Percentiles rank a stretch among this genome's conserved stretches.
These are phyloP conservation scores for Scolanthus callimorphus DNA, from an alignment of 92 coral and sea anemone genomes.

Conservation along the genomic window DNA sequence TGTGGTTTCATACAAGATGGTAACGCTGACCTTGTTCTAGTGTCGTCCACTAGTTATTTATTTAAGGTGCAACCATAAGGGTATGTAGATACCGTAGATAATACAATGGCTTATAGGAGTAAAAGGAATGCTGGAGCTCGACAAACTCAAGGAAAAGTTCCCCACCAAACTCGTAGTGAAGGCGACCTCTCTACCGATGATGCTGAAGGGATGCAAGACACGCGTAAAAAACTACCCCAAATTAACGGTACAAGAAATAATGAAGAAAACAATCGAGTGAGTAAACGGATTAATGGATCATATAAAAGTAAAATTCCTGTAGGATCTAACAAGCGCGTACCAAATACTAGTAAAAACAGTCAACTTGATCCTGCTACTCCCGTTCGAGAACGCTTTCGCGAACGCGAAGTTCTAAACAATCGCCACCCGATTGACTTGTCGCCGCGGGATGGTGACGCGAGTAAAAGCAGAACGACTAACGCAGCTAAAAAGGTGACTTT, in stretches of 20 bases:
- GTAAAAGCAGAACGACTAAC: conserved; percentile 33
- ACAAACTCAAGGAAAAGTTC: background rate
- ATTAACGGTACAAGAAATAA: background rate
- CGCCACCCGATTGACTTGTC: no score
- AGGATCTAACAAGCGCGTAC: conserved; percentile 38
- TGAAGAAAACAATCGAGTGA: background rate
- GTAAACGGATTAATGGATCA: background rate
- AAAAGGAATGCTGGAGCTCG: conserved; percentile 4
- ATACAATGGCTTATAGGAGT: conserved; percentile 10
- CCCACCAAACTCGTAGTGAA: background rate
- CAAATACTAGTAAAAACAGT: conserved; percentile 31
- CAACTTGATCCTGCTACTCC: conserved; percentile 14
- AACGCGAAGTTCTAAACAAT: conserved; percentile 8
- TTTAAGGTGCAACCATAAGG: no score
- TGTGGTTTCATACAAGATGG: no score
- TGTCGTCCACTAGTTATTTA: no score
- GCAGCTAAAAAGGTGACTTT: conserved; percentile 65
- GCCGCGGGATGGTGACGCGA: conserved; percentile 20
- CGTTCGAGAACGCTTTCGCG: conserved; percentile 39
- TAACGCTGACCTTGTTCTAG: no score
- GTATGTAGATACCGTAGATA: no score
- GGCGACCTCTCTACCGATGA: conserved; percentile 1
- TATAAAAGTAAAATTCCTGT: conserved; percentile 2
- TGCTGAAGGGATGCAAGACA: background rate
- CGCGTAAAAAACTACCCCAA: background rate